Evolutionary conservation across 2,888 invertebrate genomes (phyloP).

Genomic region (Cephus rjabovi): DNA sequence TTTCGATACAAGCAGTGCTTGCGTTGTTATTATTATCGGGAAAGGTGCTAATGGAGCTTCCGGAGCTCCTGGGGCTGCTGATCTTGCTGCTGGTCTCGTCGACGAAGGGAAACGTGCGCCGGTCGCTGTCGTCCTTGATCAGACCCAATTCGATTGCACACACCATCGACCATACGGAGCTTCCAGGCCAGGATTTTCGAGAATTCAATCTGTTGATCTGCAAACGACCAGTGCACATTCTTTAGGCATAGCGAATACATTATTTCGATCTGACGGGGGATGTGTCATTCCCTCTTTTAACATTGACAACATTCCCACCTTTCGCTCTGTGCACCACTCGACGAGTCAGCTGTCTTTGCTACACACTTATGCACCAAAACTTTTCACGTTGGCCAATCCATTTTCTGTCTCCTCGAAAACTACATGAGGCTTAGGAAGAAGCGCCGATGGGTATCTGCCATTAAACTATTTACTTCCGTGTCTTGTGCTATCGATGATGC

Average conservation of each 20-base stretch:
- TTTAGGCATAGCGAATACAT: too few relatives aligned
- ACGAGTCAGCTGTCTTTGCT: background rate
- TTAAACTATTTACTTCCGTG: too few relatives aligned
- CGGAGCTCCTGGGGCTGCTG: background rate
- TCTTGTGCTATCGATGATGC: too few relatives aligned
- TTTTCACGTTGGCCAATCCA: background rate
- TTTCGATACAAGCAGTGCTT: background rate
- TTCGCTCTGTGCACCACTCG: background rate
- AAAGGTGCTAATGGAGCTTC: background rate
- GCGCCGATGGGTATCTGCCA: background rate
- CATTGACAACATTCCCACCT: background rate
- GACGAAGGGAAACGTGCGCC: background rate
- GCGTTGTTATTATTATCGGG: background rate
- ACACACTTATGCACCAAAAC: background rate
- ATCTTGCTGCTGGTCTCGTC: background rate
- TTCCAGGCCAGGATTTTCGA: conserved; percentile 4
- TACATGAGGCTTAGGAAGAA: background rate
- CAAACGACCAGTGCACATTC: background rate
- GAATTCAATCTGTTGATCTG: background rate
- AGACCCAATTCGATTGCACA: conserved; percentile 44
- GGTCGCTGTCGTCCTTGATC: conserved; percentile 14
- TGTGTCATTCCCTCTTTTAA: too few relatives aligned
- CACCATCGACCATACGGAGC: conserved; percentile 41
- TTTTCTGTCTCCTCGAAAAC: background rate
- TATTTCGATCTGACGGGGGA: background rate